Conservation (phyloP, 2,888 invertebrate species). For the Spodoptera littoralis region DNA sequence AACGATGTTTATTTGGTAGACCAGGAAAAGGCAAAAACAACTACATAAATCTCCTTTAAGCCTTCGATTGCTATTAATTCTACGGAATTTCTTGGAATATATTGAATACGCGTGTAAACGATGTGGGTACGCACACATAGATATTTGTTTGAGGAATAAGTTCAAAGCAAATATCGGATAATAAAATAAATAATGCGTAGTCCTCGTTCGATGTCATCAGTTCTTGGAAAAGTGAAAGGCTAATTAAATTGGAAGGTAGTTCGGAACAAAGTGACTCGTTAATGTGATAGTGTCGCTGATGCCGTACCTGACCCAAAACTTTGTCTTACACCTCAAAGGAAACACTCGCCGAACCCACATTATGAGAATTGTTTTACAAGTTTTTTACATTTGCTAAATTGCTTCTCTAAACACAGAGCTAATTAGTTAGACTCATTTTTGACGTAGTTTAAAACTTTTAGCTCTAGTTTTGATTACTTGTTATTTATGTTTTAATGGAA, state of each 20-base stretch:
- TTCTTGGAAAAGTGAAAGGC: constrained; percentile 59
- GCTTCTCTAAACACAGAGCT: constrained; percentile 46
- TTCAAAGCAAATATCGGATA: constrained; percentile 19
- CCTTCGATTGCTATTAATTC: background rate
- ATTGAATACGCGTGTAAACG: background rate
- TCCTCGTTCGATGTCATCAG: constrained; percentile 29
- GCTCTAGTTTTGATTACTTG: constrained; percentile 9
- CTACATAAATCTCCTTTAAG: background rate
- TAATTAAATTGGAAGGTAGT: constrained; percentile 78
- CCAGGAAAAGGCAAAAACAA: background rate
- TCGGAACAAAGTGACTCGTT: constrained; percentile 75
- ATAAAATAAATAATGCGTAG: constrained; percentile 37
- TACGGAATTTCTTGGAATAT: constrained; percentile 2
- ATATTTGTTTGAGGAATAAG: constrained; percentile 14
- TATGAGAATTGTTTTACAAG: constrained; percentile 66
- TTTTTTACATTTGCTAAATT: constrained; percentile 63
- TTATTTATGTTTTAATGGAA: background rate
- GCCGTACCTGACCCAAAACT: constrained; percentile 76
- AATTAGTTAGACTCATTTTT: constrained; percentile 47
- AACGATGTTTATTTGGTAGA: background rate
- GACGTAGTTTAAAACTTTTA: constrained; percentile 9
- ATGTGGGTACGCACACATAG: constrained; percentile 1
- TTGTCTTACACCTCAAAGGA: constrained; percentile 69
- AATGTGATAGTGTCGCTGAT: constrained; percentile 77
- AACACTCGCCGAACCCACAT: constrained; percentile 60